Base-by-base conservation (phyloP, 2,888 invertebrate species). In the Magallana nippona region DNA sequence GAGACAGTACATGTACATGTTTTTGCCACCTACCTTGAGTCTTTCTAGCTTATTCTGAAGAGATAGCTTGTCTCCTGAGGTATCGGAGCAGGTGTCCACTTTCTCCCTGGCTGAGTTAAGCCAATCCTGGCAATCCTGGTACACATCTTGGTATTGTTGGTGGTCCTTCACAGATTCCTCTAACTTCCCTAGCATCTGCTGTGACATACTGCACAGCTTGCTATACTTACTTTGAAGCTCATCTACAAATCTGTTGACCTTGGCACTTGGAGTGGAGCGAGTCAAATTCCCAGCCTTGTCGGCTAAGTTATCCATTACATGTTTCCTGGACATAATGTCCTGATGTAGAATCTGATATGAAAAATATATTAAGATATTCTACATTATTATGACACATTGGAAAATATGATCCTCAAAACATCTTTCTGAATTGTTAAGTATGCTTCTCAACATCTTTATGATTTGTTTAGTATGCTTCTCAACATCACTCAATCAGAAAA, bases 101-200 rank as follows among this genome's bases (percentile, higher is more conserved):
- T 91, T 92, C 85, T 92, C 92, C 81, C 89, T 85, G 17, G 91
- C 89, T 5, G 90, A 88, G 83, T 91, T 92, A 55, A 98, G 95
- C 97, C 98, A 98, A 90, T 97, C 96, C 91, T 96, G 97, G 91
- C 97, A 97, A 62, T 96, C 95, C 89, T 96, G 96, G 83, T 97
- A 96, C 79, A 96, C 95, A 82, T 96, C 95, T 89, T 97, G 97
- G 84, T 97, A 96, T 86, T 96, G 96, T 92, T 96, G 96, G 92
- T 98, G 98, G 89, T 96, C 97, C 88, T 97, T 96, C 0, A 98
- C 97, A 92, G 97, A 97, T 83, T 96, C 96, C 90, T 98, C 97
- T 83, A 98, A 95, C 93, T 97, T 97, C 82, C 96, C 96, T 88
- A 98, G 95, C 1, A 98, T 95, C 92, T 97, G 97, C 94, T 94